These are phyloP conservation scores for Eurytoma adleriae DNA, from an alignment of 2,888 invertebrate genomes.

Conservation along the genomic window DNA sequence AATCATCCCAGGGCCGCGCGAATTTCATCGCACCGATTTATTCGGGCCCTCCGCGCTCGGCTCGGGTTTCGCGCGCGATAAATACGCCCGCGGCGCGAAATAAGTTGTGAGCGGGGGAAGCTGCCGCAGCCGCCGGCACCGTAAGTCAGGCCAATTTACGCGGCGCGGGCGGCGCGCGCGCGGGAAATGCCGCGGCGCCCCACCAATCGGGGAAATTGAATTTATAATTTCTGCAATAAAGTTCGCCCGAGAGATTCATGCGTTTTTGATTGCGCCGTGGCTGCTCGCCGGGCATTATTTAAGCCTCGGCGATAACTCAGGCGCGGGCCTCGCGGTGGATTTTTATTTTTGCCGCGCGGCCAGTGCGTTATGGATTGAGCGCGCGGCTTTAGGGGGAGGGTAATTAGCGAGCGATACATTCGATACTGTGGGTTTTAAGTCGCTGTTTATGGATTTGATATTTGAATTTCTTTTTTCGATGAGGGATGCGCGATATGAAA, in stretches of 20 bases:
- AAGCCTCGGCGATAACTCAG: slow-evolving; percentile 20
- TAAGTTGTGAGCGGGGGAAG: slow-evolving; percentile 25
- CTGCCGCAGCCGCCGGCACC: slow-evolving; percentile 23
- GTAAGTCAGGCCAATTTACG: slow-evolving; percentile 57
- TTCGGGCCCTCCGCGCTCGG: slow-evolving; percentile 1
- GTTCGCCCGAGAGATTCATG: slow-evolving; percentile 37
- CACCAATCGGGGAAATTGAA: slow-evolving; percentile 53
- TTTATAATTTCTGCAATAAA: slow-evolving; percentile 55
- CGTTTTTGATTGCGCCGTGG: slow-evolving; percentile 43
- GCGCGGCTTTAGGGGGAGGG: neutral
- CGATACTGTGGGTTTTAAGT: no score
- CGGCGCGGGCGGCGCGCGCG: slow-evolving; percentile 29
- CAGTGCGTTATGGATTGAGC: neutral
- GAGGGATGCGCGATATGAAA: neutral
- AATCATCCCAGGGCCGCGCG: neutral
- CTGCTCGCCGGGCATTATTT: slow-evolving; percentile 36
- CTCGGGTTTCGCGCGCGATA: slow-evolving; percentile 51
- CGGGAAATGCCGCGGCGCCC: slow-evolving; percentile 16
- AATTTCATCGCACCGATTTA: slow-evolving; percentile 51
- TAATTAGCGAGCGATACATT: slow-evolving; percentile 39
- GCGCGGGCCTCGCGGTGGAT: neutral
- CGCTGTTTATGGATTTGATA: neutral
- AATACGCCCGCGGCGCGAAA: slow-evolving; percentile 48
- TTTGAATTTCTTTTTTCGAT: neutral
- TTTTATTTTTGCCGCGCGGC: neutral